Percentiles rank a stretch among this genome's conserved stretches.
Conservation (phyloP, 2,888 invertebrate species). For the Conistra vaccinii region DNA sequence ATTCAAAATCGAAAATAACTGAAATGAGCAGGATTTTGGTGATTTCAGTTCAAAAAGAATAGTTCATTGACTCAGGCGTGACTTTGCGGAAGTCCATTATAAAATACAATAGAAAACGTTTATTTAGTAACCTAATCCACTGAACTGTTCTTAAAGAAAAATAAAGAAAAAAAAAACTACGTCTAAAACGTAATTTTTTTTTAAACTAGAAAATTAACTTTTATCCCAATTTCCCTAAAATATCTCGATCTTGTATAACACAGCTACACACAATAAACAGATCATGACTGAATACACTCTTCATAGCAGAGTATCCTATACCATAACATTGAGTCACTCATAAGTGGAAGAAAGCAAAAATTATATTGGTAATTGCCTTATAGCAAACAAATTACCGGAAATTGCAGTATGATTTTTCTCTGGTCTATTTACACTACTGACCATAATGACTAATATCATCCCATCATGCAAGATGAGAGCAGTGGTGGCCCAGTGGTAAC, state of each 20-base stretch:
- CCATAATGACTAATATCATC: not conserved
- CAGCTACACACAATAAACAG: not conserved
- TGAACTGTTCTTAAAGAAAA: too few species aligned
- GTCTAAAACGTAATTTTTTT: too few species aligned
- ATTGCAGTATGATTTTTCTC: not conserved
- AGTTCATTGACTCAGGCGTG: too few species aligned
- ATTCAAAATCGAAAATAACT: too few species aligned
- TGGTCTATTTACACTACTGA: not conserved
- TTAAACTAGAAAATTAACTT: rapidly evolving
- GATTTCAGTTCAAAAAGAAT: not conserved
- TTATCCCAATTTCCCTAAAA: not conserved
- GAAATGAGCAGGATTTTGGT: not conserved
- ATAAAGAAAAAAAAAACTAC: too few species aligned
- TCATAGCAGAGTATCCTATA: too few species aligned
- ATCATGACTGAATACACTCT: not conserved
- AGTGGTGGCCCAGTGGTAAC: too few species aligned
- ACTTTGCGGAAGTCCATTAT: too few species aligned
- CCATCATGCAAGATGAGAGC: not conserved
- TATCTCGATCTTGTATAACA: not conserved
- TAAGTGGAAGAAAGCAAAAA: not conserved
- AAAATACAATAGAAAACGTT: too few species aligned
- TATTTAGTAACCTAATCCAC: too few species aligned
- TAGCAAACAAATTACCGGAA: not conserved
- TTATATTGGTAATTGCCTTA: not conserved
- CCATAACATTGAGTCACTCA: too few species aligned